Percentiles rank a stretch among this genome's conserved stretches.
phyloP scores from a whole-genome alignment of 2,888 invertebrate species.

The Augiades crinisus region DNA sequence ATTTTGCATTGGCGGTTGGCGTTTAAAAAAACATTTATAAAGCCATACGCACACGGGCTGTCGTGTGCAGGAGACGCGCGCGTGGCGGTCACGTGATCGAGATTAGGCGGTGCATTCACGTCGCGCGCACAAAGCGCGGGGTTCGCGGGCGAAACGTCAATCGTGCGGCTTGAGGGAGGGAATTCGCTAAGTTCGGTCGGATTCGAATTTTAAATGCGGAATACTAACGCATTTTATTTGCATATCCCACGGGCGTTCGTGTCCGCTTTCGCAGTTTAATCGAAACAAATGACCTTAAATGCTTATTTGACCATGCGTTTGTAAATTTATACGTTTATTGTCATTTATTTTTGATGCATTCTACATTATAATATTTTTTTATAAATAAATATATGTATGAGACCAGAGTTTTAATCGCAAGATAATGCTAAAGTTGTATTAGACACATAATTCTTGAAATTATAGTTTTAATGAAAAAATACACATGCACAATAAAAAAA shows the following conservation, averaged over 20 bases:
- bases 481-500: too few species aligned
- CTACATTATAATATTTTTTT: too few species aligned
- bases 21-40: slow-evolving; percentile 45
- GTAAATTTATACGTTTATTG: too few species aligned
- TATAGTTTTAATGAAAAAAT: too few species aligned
- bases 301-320: slow-evolving; percentile 25
- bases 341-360: too few species aligned
- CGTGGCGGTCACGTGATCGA: slow-evolving; percentile 73
- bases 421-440: too few species aligned
- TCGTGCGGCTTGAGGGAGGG: slow-evolving; percentile 70
- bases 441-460: too few species aligned
- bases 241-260: slow-evolving; percentile 68
- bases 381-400: too few species aligned
- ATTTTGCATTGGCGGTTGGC: slow-evolving; percentile 31
- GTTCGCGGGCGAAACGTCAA: slow-evolving; percentile 68
- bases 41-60: slow-evolving; percentile 52
- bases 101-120: slow-evolving; percentile 75
- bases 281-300: slow-evolving; percentile 30
- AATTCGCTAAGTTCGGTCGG: slow-evolving; percentile 74
- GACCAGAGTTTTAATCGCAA: too few species aligned
- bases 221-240: slow-evolving; percentile 67
- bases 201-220: slow-evolving; percentile 77
- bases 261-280: slow-evolving; percentile 24
- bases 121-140: slow-evolving; percentile 66
- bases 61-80: slow-evolving; percentile 68